Evolutionary conservation across 53 echinoderm and acorn worm genomes (phyloP).

Genomic region (Glandiceps talaboti): DNA sequence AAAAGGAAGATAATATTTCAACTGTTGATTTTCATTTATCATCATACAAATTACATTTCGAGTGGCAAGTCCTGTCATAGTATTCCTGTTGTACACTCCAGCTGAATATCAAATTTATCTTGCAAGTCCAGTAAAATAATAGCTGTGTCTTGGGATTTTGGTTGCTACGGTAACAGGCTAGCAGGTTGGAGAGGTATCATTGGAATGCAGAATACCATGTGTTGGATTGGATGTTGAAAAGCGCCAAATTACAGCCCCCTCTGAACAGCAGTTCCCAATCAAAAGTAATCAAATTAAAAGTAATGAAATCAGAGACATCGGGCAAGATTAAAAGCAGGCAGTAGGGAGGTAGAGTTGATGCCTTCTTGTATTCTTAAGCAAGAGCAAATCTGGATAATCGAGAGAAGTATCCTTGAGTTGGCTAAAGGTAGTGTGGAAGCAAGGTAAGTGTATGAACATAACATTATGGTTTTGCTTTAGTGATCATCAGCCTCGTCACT

Average conservation of each 20-base stretch:
- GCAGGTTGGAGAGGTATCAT: constrained; percentile 1
- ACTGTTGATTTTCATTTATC: neutral
- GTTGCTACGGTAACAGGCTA: neutral
- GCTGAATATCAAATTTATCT: neutral
- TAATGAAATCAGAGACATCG: neutral
- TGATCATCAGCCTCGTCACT: neutral
- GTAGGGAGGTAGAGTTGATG: neutral
- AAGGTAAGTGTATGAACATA: neutral
- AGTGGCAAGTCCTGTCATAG: too few species aligned
- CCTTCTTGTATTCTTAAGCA: neutral
- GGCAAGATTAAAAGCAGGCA: neutral
- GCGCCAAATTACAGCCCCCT: neutral
- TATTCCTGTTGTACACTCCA: too few species aligned
- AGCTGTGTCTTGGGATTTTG: neutral
- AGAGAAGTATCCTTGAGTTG: neutral
- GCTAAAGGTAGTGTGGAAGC: neutral
- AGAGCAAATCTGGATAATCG: neutral
- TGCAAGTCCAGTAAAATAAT: neutral
- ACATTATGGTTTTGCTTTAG: neutral
- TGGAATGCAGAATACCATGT: neutral
- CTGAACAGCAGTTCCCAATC: neutral
- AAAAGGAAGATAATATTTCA: neutral
- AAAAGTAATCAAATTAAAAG: neutral
- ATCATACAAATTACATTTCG: too few species aligned
- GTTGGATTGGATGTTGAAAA: neutral